Base-by-base conservation (phyloP, 92 coral and sea anemone genomes). In the Bergia sp. region DNA sequence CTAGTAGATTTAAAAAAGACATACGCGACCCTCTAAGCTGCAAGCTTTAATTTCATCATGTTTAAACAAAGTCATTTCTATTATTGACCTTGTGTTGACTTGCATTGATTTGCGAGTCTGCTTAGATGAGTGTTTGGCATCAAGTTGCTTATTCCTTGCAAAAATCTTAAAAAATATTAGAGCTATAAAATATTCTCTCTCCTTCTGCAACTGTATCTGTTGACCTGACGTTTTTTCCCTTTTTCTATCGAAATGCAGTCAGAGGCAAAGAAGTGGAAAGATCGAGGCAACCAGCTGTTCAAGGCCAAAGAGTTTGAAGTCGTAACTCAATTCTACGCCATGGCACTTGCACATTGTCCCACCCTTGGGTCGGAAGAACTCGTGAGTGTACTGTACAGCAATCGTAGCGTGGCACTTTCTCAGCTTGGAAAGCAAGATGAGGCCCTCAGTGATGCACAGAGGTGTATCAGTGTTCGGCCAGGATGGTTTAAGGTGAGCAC, bases 401-500 rank as follows among this genome's bases (percentile, higher is more conserved):
- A 96, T 69, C 93, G 98, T 41, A 91, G 96, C 58, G 76, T 91
- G 86, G 98, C 96, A 39, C 86, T 91, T 82, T 69, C 92, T 55
- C 91, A 91, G 49, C 88, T 77, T 73, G 82, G 89, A 73, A 71
- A 42, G 89, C 93, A 87, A 38, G 87, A 76, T 37, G 67, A 94
- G 58, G 95, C 98, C 13, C 78, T 87, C 76, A 77, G 55, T 36
- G 98, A 96, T 90, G 98, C 98, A 7, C 80, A 83, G 45, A 79
- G 61, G 77, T 96, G 96, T 86, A 87, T 92, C 39, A 58, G 73
- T 44, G 79, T 73, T 5, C 89, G 93, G 21, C 95, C 94, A 10
- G 86, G 90, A 29, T 96, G 98, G 98, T 94, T 92, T 11, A 92
- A 94, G 95, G 98, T 96, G 80, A 42, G 81, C 66, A 50, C 15